Base-by-base conservation (phyloP, 2,797 vertebrate species). In the Staurois parvus region DNA sequence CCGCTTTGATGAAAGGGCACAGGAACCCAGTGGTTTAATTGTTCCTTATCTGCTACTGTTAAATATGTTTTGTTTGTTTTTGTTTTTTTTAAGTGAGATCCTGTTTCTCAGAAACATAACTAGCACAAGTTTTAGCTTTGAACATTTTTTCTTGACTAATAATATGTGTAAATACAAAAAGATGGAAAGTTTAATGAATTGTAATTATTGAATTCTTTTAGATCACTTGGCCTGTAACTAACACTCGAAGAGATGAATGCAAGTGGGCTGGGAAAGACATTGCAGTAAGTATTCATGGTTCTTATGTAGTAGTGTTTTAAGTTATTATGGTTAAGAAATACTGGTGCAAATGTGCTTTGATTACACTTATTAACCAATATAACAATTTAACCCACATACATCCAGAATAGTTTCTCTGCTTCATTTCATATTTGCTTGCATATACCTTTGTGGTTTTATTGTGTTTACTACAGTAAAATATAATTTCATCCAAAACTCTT, bases 201-300 rank as follows among this genome's bases (percentile, higher is more conserved):
- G 32, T 21, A 37, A 2, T 64, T 28, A 0, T 34, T 79, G 87
- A 91, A 90, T 91, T 90, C 87, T 89, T 92, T 89, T 92, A 99
- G 98, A 97, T 99, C 92, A 91, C 95, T 45, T 99, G 98, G 98
- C 95, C 95, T 84, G 96, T 98, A 37, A 96, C 97, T 89, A 93
- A 95, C 79, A 94, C 96, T 88, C 95, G 96, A 89, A 95, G 97
- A 90, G 98, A 99, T 86, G 98, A 99, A 91, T 99, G 98, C 93
- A 99, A 98, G 90, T 99, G 98, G 98, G 98, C 98, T 88, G 98
- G 98, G 89, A 99, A 99, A 94, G 97, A 99, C 91, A 94, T 98
- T 84, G 91, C 94, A 91, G 98, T 99, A 95, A 96, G 96, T 89
- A 89, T 89, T 37, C 37, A 91, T 89, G 90, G 88, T 32, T 24